Percentiles rank a stretch among this genome's conserved stretches.
phyloP scores from a whole-genome alignment of 2,797 vertebrate genomes.

The Myotis myotis region DNA sequence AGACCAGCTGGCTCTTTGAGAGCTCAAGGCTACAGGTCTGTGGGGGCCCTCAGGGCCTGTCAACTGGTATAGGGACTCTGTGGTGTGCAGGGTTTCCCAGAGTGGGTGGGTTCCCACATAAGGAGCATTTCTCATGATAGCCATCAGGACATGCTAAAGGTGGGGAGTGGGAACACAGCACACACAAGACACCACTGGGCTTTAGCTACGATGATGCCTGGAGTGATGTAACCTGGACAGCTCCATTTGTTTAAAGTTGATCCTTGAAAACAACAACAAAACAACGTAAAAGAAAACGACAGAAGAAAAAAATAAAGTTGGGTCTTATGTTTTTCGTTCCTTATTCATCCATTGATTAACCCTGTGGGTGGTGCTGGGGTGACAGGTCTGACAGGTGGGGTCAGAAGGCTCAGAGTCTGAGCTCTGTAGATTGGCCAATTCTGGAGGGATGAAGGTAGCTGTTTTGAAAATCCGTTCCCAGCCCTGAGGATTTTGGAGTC shows the following conservation, averaged over 20 bases:
- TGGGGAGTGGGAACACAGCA: background rate
- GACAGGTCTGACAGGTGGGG: background rate
- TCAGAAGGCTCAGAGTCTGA: background rate
- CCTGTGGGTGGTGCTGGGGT: background rate
- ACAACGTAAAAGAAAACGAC: background rate
- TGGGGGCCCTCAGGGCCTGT: background rate
- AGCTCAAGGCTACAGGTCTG: background rate
- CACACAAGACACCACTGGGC: rapidly evolving
- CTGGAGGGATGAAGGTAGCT: background rate
- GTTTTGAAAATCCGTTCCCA: background rate
- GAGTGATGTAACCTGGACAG: background rate
- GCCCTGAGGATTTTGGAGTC: background rate
- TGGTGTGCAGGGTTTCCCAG: background rate
- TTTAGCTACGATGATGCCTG: background rate
- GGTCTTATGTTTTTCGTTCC: background rate
- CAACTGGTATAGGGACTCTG: background rate
- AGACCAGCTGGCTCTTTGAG: background rate
- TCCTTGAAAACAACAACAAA: background rate
- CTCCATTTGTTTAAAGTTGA: background rate
- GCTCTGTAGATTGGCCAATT: background rate
- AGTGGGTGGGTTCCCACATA: background rate
- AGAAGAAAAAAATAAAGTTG: background rate
- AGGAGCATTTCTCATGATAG: background rate
- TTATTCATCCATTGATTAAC: background rate
- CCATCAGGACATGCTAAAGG: background rate